Conservation (phyloP, 2,888 invertebrate species). For the Troglohyphantes excavatus region DNA sequence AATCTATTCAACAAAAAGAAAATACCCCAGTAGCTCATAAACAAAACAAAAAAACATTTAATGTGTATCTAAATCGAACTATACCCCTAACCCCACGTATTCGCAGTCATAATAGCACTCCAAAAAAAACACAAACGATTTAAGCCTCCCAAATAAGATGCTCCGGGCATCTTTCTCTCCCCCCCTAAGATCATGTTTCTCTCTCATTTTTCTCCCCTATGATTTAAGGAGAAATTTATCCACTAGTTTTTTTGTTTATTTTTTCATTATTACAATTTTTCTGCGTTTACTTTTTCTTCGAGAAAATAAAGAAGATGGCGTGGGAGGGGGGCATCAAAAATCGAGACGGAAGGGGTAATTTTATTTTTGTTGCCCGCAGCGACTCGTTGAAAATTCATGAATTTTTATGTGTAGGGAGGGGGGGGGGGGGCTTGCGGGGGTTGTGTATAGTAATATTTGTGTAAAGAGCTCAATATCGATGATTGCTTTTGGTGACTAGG, state of each 20-base stretch:
- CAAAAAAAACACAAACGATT: conserved; percentile 38
- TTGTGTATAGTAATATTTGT: conserved; percentile 16
- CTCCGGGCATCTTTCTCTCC: conserved; percentile 43
- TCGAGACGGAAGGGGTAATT: conserved; percentile 46
- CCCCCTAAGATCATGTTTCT: conserved; percentile 60
- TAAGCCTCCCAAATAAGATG: conserved; percentile 54
- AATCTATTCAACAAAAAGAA: conserved; percentile 2
- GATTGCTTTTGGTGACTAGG: conserved; percentile 1
- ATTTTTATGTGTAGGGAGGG: conserved; percentile 1
- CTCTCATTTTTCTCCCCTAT: conserved; percentile 61
- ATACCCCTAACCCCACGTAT: conserved; percentile 18
- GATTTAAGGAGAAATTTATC: conserved; percentile 64
- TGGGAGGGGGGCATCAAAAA: conserved; percentile 25
- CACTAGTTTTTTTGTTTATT: conserved; percentile 20
- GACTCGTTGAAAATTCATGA: conserved; percentile 67
- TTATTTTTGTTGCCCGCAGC: conserved; percentile 41
- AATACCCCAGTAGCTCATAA: not conserved
- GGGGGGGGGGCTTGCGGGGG: no score
- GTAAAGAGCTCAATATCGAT: conserved; percentile 27
- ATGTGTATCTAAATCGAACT: conserved; percentile 54
- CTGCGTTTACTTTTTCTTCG: not conserved
- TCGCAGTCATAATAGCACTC: conserved; percentile 2
- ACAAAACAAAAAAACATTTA: conserved; percentile 30
- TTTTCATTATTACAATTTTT: conserved; percentile 13
- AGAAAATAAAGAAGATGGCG: not conserved